A percentile compares a stretch with the other conserved stretches of the same genome.
phyloP scores from a whole-genome alignment of 2,888 invertebrate genomes.

The Eristalis arbustorum region DNA sequence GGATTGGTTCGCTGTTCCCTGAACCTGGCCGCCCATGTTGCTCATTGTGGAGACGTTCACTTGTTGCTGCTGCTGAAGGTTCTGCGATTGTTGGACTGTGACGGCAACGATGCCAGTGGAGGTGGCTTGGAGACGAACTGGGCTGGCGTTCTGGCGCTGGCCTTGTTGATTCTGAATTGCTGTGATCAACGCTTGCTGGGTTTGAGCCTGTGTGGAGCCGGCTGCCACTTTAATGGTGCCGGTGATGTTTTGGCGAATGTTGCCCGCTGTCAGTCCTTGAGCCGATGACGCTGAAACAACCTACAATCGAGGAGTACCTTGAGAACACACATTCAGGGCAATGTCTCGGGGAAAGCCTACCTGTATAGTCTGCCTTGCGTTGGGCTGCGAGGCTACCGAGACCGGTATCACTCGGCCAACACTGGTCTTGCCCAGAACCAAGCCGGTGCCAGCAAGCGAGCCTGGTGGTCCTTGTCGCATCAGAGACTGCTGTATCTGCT shows the following conservation, averaged over 20 bases:
- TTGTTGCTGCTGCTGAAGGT: constrained; percentile 72
- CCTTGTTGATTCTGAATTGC: constrained; percentile 81
- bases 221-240: constrained; percentile 82
- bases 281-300: constrained; percentile 83
- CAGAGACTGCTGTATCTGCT: constrained; percentile 86
- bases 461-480: constrained; percentile 84
- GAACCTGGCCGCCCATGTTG: constrained; percentile 51
- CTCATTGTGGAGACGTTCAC: constrained; percentile 60
- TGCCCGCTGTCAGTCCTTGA: constrained; percentile 81
- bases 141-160: constrained; percentile 83
- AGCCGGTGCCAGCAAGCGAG: constrained; percentile 77
- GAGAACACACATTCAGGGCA: background rate
- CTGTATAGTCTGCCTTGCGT: constrained; percentile 83
- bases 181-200: constrained; percentile 82
- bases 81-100: constrained; percentile 81
- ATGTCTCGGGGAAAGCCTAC: constrained; percentile 71
- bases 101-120: constrained; percentile 83
- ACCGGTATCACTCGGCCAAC: constrained; percentile 86
- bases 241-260: constrained; percentile 81
- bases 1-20: constrained; percentile 45
- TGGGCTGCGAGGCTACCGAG: constrained; percentile 82
- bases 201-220: constrained; percentile 78
- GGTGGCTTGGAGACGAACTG: constrained; percentile 83
- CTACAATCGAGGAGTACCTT: constrained; percentile 74
- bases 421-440: constrained; percentile 83